Base-by-base conservation (phyloP, 2,797 vertebrate species). In the Ptychobarbus kaznakovi region DNA sequence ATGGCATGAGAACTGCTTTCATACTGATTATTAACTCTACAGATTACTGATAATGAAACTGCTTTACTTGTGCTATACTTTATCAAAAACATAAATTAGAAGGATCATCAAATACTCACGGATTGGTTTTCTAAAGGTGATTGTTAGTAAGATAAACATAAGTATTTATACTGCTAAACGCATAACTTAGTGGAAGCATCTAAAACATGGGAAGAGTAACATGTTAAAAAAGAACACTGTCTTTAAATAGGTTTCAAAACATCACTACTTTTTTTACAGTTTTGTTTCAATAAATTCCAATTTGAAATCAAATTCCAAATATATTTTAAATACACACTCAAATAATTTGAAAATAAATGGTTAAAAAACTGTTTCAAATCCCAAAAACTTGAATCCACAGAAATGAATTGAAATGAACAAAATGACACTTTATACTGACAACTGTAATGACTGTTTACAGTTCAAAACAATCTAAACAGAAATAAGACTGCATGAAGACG, bases 1-100 rank as follows among this genome's bases (percentile, higher is more conserved):
- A 82, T 25, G 38, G 38, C 51, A 22, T 42, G 68, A 77, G 75
- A 49, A 66, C 20, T 65, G 44, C 42, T 75, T 82, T 75, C 42
- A 83, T 66, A 12, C 44, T 65, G 70, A 74, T 73, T 35, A 74
- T 73, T 35, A 74, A 42, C 35, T 40, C 13, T 15, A 32, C 35
- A 8, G 25, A 74, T 61, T 65, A 75, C 40, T n/a, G 69, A 73
- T n/a, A n/a, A 5, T 51, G 56, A 12, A 75, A 75, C 42, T 0
- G 20, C 3, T 82, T 72, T 81, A 72, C 68, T 13, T 8, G 25
- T n/a, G 35, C n/a, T 15, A 28, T 22, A 81, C 32, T 42, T 42
- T 20, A 70, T 58, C 68, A 70, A 16, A 65, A 22, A 75, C 20
- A 40, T 51, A 7, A 51, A 40, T 40, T 25, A 65, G 25, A 2